Evolutionary conservation across 2,113 vertebrate species (phyloP), one percentile per base, ranked within the genome.

Genomic region (Prionailurus viverrinus): DNA sequence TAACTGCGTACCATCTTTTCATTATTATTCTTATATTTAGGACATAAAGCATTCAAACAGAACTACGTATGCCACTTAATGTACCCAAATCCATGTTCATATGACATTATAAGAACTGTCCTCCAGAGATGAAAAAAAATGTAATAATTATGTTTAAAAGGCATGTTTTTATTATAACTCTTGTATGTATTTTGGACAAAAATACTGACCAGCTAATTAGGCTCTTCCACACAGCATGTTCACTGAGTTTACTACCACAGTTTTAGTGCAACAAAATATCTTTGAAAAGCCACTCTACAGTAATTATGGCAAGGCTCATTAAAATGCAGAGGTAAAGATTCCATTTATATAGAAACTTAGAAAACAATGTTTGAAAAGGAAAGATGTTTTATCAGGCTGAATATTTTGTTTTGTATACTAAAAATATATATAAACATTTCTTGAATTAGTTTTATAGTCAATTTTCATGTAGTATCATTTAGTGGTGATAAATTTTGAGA

Each of bases 241-340:
- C 89, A 95, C 97, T 97, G 96, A 98, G 89, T 98, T 98, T 95
- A 98, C 94, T 97, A 97, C 95, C 97, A 98, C 78, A 97, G 95
- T 94, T 98, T 99, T 98, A 99, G 98, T 99, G 98, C 98, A 99
- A 98, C 89, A 97, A 98, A 98, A 97, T 97, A 89, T 97, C 97
- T 98, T 95, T 98, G 92, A 97, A 97, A 98, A 97, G 97, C 97
- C 95, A 98, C 95, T 97, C 95, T 96, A 97, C 96, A 98, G 82
- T 96, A 96, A 98, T 97, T 98, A 98, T 92, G 98, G 98, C 98
- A 98, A 98, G 98, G 98, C 98, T 99, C 98, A 98, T 98, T 98
- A 97, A 98, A 98, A 99, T 96, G 97, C 97, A 99, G 98, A 99
- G 98, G 98, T 99, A 99, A 99, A 98, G 78, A 96, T 96, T 98